Evolutionary conservation across 2,113 vertebrate species (phyloP), one percentile per base, ranked within the genome.

Genomic region (Emydura subglobosa): DNA sequence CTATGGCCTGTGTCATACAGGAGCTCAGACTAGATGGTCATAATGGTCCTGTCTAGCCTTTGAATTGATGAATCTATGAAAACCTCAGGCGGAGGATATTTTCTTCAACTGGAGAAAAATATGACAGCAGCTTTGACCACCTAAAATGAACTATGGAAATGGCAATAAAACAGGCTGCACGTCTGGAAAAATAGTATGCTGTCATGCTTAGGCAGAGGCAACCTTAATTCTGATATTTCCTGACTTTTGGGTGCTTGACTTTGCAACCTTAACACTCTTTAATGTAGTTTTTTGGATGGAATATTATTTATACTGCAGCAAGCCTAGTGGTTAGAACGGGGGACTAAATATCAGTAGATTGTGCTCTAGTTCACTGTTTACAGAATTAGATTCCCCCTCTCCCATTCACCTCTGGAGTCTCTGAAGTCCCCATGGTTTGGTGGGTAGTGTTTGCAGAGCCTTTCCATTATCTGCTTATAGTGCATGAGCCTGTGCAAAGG

Each of bases 381-480:
- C 68, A 24, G 19, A 91, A 81, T 1, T 81, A 24, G 8, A 1
- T 1, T 47, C 22, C 88, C 91, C 87, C 80, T 81, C 90, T 42
- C n/a, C 42, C 19, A 61, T 97, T 97, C 97, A 99, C 99, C 99
- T 98, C 99, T 98, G 93, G 99, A 99, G 98, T 99, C 99, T 97
- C 99, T 98, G 98, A 99, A 99, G 98, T 99, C 99, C 19, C 95
- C 42, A 42, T 99, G 99, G 88, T 96, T 99, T 5, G 99, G 99
- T 1, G 98, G 97, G 97, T 99, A 99, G 97, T 99, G 98, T 97
- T 99, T 99, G 98, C 99, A 99, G 91, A 99, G 98, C 83, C 99
- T 98, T 97, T 99, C 99, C 98, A 99, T 98, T 97, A 99, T 99
- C 98, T 99, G 99, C 97, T 99, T 99, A 98, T 99, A 99, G 98